Base-by-base conservation (phyloP, 2,113 vertebrate genomes). In the Plecturocebus donacophilus region DNA sequence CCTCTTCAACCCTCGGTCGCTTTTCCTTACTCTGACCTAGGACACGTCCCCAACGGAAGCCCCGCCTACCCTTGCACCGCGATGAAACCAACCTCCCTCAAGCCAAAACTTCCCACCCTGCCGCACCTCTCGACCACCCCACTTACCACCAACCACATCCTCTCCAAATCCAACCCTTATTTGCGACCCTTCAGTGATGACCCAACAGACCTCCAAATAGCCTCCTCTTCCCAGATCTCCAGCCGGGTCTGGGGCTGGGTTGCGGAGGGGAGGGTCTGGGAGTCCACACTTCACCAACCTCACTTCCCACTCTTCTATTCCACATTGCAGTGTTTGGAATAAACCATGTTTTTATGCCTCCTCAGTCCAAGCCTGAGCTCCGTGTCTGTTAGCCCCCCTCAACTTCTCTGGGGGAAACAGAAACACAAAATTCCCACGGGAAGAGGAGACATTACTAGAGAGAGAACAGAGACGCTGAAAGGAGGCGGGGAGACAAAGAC, bases 311-410 rank as follows among this genome's bases (percentile, higher is more conserved):
- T 30, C 54, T 84, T 56, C 92, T 71, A 52, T 92, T 70, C 95
- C 73, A 94, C 81, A 84, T 92, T 68, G 91, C 97, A 97, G 97
- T 97, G 97, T 98, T 98, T 97, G 98, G 98, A 98, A 98, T 98
- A 98, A 98, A 98, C 87, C 97, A 97, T 95, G 96, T 98, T 98
- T 98, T 98, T 98, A 98, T 76, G 96, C 96, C 97, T 97, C 96
- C 96, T 98, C 96, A 40, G 73, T 80, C 70, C 92, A 42, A 42
- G 87, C 84, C 81, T 97, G 95, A 95, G 94, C 76, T 92, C 95
- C 16, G 38, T 87, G 83, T 96, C 90, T 92, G 68, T 96, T 83
- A 88, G 54, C 47, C 35, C 6, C 71, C 54, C 30, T 52, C 89
- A 90, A 66, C n/a, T 79, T 91, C 93, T 93, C 75, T 56, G 87